phyloP scores from a whole-genome alignment of 2,888 invertebrate species.

The Lasioglossum zephyrum region DNA sequence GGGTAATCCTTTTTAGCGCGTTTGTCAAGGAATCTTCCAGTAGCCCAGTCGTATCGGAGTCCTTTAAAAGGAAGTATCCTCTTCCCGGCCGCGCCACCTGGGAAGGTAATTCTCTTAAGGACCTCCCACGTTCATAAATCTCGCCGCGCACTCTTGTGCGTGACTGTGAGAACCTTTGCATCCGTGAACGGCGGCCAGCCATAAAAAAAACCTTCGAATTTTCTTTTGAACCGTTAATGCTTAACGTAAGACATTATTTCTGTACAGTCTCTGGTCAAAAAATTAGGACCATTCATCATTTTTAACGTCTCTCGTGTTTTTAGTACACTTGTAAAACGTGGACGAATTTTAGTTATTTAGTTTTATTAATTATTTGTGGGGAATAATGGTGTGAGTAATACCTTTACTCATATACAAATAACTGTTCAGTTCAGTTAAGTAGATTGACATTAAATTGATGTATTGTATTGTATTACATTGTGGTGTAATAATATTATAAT shows the following conservation, averaged over 20 bases:
- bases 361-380: no score
- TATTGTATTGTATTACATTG: no score
- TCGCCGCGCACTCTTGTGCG: constrained; percentile 27
- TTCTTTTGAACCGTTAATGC: background rate
- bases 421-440: no score
- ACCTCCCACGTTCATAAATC: constrained; percentile 68
- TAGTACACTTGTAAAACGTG: no score
- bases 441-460: no score
- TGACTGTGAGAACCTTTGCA: constrained; percentile 55
- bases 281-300: background rate
- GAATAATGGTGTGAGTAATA: no score
- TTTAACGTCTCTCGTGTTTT: background rate
- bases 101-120: constrained; percentile 71
- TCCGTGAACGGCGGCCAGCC: constrained; percentile 8
- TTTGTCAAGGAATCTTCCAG: constrained; percentile 60
- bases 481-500: no score
- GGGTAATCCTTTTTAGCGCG: constrained; percentile 69
- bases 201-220: background rate
- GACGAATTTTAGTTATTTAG: no score
- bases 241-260: background rate
- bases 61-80: constrained; percentile 56
- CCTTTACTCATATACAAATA: no score
- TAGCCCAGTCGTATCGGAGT: constrained; percentile 50
- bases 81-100: constrained; percentile 60
- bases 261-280: background rate